Evolutionary conservation across 2,797 vertebrate genomes (phyloP).

Genomic region (Harpagifer antarcticus): DNA sequence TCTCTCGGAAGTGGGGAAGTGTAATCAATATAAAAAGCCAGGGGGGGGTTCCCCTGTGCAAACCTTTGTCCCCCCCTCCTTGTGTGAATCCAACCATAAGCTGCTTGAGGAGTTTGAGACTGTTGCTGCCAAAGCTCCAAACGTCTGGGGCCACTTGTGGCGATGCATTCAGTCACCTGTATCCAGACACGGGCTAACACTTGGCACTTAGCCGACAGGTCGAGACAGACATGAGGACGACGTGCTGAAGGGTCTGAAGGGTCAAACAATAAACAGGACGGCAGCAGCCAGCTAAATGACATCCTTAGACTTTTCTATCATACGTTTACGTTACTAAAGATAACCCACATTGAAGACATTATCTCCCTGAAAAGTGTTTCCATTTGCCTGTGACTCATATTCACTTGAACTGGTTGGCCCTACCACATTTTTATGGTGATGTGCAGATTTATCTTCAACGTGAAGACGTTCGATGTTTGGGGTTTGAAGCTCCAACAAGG

Average conservation of each 20-base stretch:
- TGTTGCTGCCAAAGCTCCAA: conserved; percentile 59
- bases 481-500: conserved; percentile 27
- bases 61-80: conserved; percentile 52
- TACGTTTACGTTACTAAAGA: no score
- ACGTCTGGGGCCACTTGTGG: conserved; percentile 65
- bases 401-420: conserved; percentile 29
- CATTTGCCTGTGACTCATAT: background rate
- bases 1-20: conserved; percentile 25
- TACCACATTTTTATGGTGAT: conserved; percentile 36
- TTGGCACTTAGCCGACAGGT: conserved; percentile 59
- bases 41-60: conserved; percentile 53
- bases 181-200: conserved; percentile 50
- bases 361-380: background rate
- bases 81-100: conserved; percentile 59
- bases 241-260: conserved; percentile 46
- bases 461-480: conserved; percentile 35
- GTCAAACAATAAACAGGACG: conserved; percentile 47
- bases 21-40: conserved; percentile 47
- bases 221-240: conserved; percentile 27
- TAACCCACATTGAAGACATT: background rate
- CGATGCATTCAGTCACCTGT: conserved; percentile 62
- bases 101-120: conserved; percentile 61
- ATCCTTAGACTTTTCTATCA: background rate
- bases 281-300: background rate
- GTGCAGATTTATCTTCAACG: conserved; percentile 23